These are phyloP conservation scores for Itoplectis maculator DNA, from an alignment of 2,888 invertebrate genomes.

Conservation along the genomic window DNA sequence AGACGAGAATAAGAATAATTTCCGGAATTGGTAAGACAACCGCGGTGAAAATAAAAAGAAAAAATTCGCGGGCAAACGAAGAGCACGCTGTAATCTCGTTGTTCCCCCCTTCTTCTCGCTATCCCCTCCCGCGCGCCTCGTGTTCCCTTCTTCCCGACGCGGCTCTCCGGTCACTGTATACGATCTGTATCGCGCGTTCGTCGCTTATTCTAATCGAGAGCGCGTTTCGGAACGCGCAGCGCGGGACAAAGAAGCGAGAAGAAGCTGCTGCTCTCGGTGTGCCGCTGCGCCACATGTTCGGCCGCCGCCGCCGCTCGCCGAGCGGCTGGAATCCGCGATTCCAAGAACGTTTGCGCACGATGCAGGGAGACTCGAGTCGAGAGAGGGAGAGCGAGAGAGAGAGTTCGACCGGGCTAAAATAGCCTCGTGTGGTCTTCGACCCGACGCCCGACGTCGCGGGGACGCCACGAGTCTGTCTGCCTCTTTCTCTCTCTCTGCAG, in stretches of 20 bases:
- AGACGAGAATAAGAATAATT: not conserved
- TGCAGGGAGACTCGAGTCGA: not conserved
- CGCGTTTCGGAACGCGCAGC: not conserved
- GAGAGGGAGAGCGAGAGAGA: slow-evolving; percentile 27
- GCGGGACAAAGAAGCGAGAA: slow-evolving; percentile 23
- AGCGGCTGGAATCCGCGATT: slow-evolving; percentile 1
- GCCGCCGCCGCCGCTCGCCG: too few species aligned
- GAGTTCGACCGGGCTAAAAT: slow-evolving; percentile 68
- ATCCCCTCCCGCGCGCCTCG: too few species aligned
- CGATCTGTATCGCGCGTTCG: slow-evolving; percentile 54
- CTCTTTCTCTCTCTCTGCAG: slow-evolving; percentile 7
- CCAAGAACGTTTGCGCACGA: not conserved
- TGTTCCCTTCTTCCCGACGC: slow-evolving; percentile 37
- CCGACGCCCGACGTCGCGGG: slow-evolving; percentile 68
- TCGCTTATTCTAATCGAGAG: slow-evolving; percentile 45
- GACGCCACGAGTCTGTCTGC: slow-evolving; percentile 63
- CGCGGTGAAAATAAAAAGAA: not conserved
- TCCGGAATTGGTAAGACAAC: not conserved
- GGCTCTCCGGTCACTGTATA: too few species aligned
- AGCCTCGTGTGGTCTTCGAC: slow-evolving; percentile 71
- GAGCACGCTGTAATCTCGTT: slow-evolving; percentile 27
- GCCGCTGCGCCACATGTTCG: not conserved
- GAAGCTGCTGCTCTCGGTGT: too few species aligned
- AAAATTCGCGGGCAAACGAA: not conserved
- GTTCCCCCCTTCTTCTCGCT: not conserved